These are phyloP conservation scores for Phyllotreta striolata DNA, from an alignment of 2,888 invertebrate genomes.

Conservation along the genomic window DNA sequence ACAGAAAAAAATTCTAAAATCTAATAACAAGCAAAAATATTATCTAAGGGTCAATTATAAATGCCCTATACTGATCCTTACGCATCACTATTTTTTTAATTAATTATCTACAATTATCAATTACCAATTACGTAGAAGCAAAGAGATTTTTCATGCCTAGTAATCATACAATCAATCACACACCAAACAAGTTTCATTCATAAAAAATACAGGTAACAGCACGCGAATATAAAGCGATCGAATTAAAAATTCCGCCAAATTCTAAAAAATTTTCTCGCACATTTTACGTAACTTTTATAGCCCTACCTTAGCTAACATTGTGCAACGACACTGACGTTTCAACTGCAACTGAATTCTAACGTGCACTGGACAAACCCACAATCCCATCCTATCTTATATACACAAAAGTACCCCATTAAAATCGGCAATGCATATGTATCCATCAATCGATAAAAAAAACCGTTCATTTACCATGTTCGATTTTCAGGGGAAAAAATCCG, in stretches of 20 bases:
- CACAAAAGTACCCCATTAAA: conserved; percentile 43
- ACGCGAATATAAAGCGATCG: background rate
- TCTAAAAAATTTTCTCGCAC: conserved; percentile 13
- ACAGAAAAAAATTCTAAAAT: no score
- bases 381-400: conserved; percentile 51
- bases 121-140: no score
- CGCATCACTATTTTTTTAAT: no score
- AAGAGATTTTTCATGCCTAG: no score
- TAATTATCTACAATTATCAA: no score
- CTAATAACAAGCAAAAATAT: no score
- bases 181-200: no score
- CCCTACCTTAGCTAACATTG: conserved; percentile 53
- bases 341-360: conserved; percentile 43
- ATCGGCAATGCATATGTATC: conserved; percentile 41
- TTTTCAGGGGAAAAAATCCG: conserved; percentile 42
- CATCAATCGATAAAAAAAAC: conserved; percentile 45
- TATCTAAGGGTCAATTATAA: no score
- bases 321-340: conserved; percentile 42
- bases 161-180: no score
- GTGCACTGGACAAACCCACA: conserved; percentile 48
- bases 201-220: background rate
- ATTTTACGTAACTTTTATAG: conserved; percentile 9
- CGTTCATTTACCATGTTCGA: conserved; percentile 33
- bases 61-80: no score
- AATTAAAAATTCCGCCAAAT: conserved; percentile 4